Conservation (phyloP, 2,888 invertebrate genomes). For the Chrysotoxum bicinctum region DNA sequence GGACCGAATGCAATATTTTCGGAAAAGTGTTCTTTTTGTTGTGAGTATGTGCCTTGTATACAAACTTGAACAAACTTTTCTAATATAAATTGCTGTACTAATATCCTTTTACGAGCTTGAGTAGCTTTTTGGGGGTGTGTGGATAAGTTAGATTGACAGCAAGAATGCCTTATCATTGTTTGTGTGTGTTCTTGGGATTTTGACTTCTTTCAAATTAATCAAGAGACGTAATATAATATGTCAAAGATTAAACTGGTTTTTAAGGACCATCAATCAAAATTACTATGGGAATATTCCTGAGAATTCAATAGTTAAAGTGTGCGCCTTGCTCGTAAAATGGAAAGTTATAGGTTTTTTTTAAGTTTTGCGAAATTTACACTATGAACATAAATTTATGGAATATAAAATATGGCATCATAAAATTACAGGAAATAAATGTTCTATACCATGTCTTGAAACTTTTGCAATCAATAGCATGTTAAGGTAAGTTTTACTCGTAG, state of each 20-base stretch:
- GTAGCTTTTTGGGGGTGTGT: background rate
- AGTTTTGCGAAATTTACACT: too few relatives aligned
- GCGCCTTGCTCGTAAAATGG: too few relatives aligned
- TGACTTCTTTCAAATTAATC: constrained; percentile 8
- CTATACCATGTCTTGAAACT: too few relatives aligned
- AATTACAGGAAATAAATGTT: too few relatives aligned
- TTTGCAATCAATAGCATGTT: too few relatives aligned
- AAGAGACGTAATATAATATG: constrained; percentile 16
- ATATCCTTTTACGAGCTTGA: constrained; percentile 31
- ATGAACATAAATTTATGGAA: too few relatives aligned
- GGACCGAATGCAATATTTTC: background rate
- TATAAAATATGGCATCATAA: too few relatives aligned
- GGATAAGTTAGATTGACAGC: constrained; percentile 32
- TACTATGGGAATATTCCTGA: background rate
- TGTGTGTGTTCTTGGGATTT: background rate
- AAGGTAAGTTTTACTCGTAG: too few relatives aligned
- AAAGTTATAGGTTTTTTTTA: too few relatives aligned
- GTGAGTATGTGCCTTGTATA: background rate
- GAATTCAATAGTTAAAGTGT: background rate
- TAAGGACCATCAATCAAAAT: constrained; percentile 35
- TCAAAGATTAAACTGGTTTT: constrained; percentile 21
- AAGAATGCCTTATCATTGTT: background rate
- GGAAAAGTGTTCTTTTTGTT: background rate
- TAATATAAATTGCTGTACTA: constrained; percentile 51
- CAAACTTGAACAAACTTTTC: constrained; percentile 9